Evolutionary conservation across 2,113 vertebrate species (phyloP), one percentile per base, ranked within the genome.

Genomic region (Misgurnus mizolepis): DNA sequence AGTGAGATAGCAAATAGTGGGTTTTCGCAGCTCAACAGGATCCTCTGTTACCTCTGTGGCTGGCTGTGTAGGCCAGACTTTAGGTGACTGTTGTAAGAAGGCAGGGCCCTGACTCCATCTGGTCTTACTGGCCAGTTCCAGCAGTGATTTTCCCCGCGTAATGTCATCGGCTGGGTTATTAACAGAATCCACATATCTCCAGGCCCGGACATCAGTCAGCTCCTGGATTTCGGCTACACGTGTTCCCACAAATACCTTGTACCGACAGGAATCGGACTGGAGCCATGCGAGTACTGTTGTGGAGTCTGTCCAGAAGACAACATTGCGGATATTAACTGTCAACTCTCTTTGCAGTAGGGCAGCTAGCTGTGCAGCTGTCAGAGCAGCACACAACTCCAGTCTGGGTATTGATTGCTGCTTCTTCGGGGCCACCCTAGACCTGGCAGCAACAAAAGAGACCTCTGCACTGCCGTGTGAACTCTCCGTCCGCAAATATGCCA

Each of bases 161-260:
- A 80, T 71, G 43, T 80, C 58, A 39, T 80, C 68, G 1, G 43
- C 74, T 12, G 74, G 22, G 45, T 77, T 78, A 2, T 60, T 53
- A 5, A 4, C n/a, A 27, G 68, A 27, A 5, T 80, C 78, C 15
- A 65, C 58, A 64, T 80, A 80, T 10, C 2, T 7, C 67, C 77
- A 79, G 11, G 10, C 6, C 4, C 34, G 4, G 11, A 11, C 5
- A 17, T 15, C 12, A 10, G 77, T 79, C 3, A 79, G 39, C 14
- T 79, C 50, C 14, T 58, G 77, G 12, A 79, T 79, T 17, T 79
- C 66, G 5, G 66, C 9, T 7, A 47, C 9, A 2, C 45, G 45
- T 47, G 5, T 47, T 4, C 45, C 45, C 9, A 47, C 45, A 47
- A 47, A 47, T 9, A 47, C 45, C 45, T 47, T 47, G 4, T 7